These are phyloP conservation scores for Porites evermanni DNA, from an alignment of 92 coral and sea anemone species.

Conservation along the genomic window DNA sequence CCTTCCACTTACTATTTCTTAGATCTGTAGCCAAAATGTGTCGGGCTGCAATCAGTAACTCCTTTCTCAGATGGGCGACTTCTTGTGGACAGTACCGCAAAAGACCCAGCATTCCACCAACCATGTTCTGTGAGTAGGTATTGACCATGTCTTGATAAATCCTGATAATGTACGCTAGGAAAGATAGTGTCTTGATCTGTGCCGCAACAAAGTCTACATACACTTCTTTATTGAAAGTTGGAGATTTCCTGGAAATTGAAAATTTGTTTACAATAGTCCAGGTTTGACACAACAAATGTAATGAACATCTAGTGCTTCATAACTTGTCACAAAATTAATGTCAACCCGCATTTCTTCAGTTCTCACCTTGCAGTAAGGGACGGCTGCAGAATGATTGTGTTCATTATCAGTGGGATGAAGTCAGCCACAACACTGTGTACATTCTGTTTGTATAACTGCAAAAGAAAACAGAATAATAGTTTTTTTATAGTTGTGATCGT, in stretches of 20 bases:
- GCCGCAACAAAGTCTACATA: constrained; percentile 99
- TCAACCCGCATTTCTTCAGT: neutral
- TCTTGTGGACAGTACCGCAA: constrained; percentile 99
- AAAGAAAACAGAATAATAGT: constrained; percentile 11
- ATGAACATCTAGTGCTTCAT: neutral
- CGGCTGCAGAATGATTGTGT: constrained; percentile 93
- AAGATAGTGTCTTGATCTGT: constrained; percentile 97
- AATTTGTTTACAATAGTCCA: neutral
- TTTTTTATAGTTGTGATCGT: neutral
- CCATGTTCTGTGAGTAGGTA: constrained; percentile 97
- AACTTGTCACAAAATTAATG: neutral
- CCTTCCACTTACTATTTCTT: constrained; percentile 82
- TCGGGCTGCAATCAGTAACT: constrained; percentile 95
- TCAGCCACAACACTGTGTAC: constrained; percentile 97
- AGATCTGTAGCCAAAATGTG: constrained; percentile 98
- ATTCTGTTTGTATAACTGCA: constrained; percentile 95
- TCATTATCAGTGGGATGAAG: constrained; percentile 97
- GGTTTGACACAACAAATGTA: neutral
- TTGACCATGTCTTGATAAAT: constrained; percentile 99
- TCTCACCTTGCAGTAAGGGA: constrained; percentile 91
- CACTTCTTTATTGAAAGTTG: constrained; percentile 93
- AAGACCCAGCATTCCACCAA: constrained; percentile 98
- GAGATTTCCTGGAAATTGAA: constrained; percentile 76
- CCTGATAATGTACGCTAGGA: constrained; percentile 96
- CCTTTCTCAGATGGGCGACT: constrained; percentile 97